phyloP scores from a whole-genome alignment of 2,888 invertebrate genomes.

The Morpho helenor region DNA sequence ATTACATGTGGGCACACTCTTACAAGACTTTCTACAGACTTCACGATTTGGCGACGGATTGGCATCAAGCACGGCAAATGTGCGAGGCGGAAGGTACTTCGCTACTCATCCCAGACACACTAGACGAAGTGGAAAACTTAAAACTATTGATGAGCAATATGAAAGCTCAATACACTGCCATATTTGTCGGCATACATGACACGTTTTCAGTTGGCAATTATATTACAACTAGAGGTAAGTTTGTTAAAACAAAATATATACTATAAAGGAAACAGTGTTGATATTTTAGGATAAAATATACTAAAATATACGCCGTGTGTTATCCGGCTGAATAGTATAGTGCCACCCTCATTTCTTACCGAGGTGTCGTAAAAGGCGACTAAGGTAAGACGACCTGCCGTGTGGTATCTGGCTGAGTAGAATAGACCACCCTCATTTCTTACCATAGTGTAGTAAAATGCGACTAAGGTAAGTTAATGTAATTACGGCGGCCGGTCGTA shows the following conservation, averaged over 20 bases:
- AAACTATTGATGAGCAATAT: slow-evolving; percentile 49
- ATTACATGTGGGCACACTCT: slow-evolving; percentile 49
- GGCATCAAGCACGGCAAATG: slow-evolving; percentile 46
- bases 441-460: no score
- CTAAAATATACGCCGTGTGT: no score
- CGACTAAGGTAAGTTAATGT: no score
- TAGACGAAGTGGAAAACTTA: slow-evolving; percentile 47
- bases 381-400: no score
- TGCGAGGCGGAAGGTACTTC: slow-evolving; percentile 47
- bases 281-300: no score
- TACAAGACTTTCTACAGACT: slow-evolving; percentile 46
- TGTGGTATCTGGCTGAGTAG: no score
- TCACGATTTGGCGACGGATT: slow-evolving; percentile 44
- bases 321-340: no score
- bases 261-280: neutral
- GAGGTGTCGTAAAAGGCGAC: no score
- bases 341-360: no score
- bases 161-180: slow-evolving; percentile 45
- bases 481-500: no score
- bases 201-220: slow-evolving; percentile 44
- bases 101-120: slow-evolving; percentile 40
- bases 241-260: no score
- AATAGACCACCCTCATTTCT: no score
- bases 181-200: slow-evolving; percentile 48
- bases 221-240: slow-evolving; percentile 42